Base-by-base conservation (phyloP, 2,113 vertebrate species). In the Hippopotamus amphibius region DNA sequence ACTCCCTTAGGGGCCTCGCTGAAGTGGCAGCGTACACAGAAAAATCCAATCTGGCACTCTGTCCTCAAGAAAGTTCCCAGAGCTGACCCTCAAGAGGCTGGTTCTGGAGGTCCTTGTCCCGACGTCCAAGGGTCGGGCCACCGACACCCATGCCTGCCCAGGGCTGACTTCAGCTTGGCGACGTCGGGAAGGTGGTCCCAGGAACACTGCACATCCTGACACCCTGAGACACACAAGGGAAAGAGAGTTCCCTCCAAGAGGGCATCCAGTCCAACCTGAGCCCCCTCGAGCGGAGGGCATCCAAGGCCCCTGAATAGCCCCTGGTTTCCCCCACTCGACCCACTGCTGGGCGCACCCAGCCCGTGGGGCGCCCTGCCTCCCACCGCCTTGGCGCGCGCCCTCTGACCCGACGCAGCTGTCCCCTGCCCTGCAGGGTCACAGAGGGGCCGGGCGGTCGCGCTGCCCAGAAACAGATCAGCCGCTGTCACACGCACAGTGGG, bases 401-500 rank as follows among this genome's bases (percentile, higher is more conserved):
- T 95, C 81, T 6, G 6, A 43, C 53, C 85, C 48, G 30, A 8
- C 13, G 84, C n/a, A 84, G 71, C 76, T 13, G 24, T 74, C 79
- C 43, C 81, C 93, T 41, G 93, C 65, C 81, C 46, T 24, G 48
- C 81, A 37, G 41, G 90, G 86, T 79, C 95, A 85, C 87, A 1
- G 65, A 88, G 84, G 69, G 83, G 87, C 92, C 74, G 48, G 74
- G 84, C 97, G 84, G 97, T 83, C 91, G 98, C 79, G 98, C 98
- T 97, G 98, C 99, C 99, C 99, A 99, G 99, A 99, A 99, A 98
- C 99, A 99, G 99, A 99, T 99, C 99, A 99, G 99, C 99, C 99
- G 99, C 99, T 99, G 99, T 99, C 99, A 99, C 99, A 99, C 99
- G 99, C 99, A 99, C 99, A 99, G 99, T 99, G 99, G 99, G 98